Base-by-base conservation (phyloP, 2,113 vertebrate species). In the Chionodraco myersi region DNA sequence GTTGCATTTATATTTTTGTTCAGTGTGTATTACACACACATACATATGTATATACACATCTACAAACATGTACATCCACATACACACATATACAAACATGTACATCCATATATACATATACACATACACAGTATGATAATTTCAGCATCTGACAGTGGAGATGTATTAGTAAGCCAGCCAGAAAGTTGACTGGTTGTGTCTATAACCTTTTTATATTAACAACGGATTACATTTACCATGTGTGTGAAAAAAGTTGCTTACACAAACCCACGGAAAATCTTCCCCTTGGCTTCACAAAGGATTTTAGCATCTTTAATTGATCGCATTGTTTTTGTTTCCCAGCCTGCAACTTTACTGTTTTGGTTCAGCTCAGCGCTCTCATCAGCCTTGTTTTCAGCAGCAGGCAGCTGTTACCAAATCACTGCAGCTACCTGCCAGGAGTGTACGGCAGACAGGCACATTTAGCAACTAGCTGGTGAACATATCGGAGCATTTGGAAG, bases 261-360 rank as follows among this genome's bases (percentile, higher is more conserved):
- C 16, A 44, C 4, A 1, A 64, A 26, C 44, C 44, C 30, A n/a
- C 18, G 44, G 18, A 47, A 56, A 34, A 51, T 67, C 8, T 21
- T 56, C 18, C 23, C 13, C 9, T 48, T 56, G 67, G 47, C 23
- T 67, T 54, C 36, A 66, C 2, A 0, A 10, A 44, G 12, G 44
- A 21, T 51, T 21, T 60, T 30, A 30, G 10, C 10, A 23, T 23
- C 7, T 65, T 70, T 74, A 41, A 41, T 41, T 1, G 8, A 69
- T 54, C 45, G 36, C 12, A 71, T 13, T 56, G 44, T 51, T 67
- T 61, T n/a, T 12, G 2, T 56, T 77, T 72, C 76, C 23, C 10
- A 4, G 34, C 4, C 18, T 7, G 36, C 4, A 41, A 67, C 64
- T 56, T 67, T 5, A 54, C 15, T n/a, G 10, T 54, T 86, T 65